These are phyloP conservation scores for Priocnemis perturbator DNA, from an alignment of 2,888 invertebrate species.

Conservation along the genomic window DNA sequence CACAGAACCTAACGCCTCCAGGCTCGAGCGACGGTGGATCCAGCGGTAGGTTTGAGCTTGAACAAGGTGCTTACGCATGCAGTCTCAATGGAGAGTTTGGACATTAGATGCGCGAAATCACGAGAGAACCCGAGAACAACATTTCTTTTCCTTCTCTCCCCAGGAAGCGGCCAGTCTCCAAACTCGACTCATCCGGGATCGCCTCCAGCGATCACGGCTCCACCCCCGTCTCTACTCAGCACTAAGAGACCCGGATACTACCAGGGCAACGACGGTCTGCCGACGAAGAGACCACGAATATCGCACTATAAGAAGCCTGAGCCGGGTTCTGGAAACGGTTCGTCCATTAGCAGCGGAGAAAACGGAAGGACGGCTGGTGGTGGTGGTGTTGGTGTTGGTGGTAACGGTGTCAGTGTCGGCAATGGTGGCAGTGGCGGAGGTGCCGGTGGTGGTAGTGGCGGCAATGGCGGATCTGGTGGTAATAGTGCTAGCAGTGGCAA, in stretches of 20 bases:
- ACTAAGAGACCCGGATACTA: slow-evolving; percentile 81
- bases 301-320: slow-evolving; percentile 86
- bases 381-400: slow-evolving; percentile 41
- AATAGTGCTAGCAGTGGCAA: slow-evolving; percentile 12
- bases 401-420: slow-evolving; percentile 39
- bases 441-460: slow-evolving; percentile 29
- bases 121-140: background rate
- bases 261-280: slow-evolving; percentile 79
- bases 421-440: slow-evolving; percentile 18
- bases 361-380: slow-evolving; percentile 59
- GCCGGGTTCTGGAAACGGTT: slow-evolving; percentile 59
- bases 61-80: background rate
- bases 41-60: slow-evolving; percentile 74
- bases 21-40: slow-evolving; percentile 88
- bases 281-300: slow-evolving; percentile 89
- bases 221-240: slow-evolving; percentile 76
- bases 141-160: background rate
- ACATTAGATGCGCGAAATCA: background rate
- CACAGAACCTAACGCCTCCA: slow-evolving; percentile 93
- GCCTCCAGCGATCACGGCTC: slow-evolving; percentile 78
- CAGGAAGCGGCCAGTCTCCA: slow-evolving; percentile 86
- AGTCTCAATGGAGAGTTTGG: background rate
- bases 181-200: slow-evolving; percentile 85
- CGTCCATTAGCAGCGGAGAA: slow-evolving; percentile 37
- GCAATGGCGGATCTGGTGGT: slow-evolving; percentile 26